Evolutionary conservation across 2,113 vertebrate genomes (phyloP), one percentile per base, ranked within the genome.

Genomic region (Atherinomorus stipes): DNA sequence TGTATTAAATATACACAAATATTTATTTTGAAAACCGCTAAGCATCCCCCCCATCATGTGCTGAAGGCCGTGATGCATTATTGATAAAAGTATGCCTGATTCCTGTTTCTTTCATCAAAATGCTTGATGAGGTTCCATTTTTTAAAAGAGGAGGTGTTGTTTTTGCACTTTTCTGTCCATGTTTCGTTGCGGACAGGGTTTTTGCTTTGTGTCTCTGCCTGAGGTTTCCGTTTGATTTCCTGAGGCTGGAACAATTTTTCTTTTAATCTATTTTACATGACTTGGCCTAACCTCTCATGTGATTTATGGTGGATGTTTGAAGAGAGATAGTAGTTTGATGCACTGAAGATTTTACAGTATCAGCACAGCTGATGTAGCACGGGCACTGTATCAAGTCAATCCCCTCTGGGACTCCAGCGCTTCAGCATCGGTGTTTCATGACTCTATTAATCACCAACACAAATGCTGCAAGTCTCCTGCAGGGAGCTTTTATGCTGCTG

Each of bases 41-140:
- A 78, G 71, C 66, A 58, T 65, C 66, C 42, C 44, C 44, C 50
- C 59, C 26, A 12, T 64, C 31, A 50, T 57, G 15, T 18, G 7
- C 26, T 1, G 22, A 58, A 54, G 28, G 64, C 68, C 0, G 7
- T 2, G 53, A 77, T 91, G 64, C 68, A 90, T 93, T 90, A 91
- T 90, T 92, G 81, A 93, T 71, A 21, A n/a, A 10, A 0, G 34
- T 65, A 50, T 45, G 45, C 63, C 44, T 57, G 54, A 81, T 16
- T 18, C 61, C 50, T 5, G 56, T 21, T 15, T 34, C 45, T 50
- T 50, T 50, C 15, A 64, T 37, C 21, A 31, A 49, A 8, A 23
- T 5, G 12, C 13, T 11, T 62, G 23, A 4, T 63, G 13, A 22
- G 37, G 3, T 34, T 34, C 31, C 31, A 34, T 34, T 34, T 31